Evolutionary conservation across 2,797 vertebrate species (phyloP).

Genomic region (Propithecus perrieri): DNA sequence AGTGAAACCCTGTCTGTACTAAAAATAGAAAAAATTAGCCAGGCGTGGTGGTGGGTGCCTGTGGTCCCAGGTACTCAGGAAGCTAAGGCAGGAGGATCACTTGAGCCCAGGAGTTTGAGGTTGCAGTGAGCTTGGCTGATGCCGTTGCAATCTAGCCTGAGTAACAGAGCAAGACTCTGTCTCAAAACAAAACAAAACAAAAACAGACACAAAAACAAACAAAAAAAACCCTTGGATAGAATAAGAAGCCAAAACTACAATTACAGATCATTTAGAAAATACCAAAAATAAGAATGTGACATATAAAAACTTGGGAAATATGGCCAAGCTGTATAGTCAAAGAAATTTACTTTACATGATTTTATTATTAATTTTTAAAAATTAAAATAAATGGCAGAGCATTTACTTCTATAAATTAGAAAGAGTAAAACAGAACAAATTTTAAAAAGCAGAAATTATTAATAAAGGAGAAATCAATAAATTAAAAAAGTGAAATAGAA

Average conservation of each 20-base stretch:
- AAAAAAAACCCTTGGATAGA: neutral
- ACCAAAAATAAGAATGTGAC: neutral
- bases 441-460: neutral
- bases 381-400: neutral
- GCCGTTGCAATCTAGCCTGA: too few species aligned
- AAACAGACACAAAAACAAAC: too few species aligned
- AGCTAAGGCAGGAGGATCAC: too few species aligned
- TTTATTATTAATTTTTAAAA: neutral
- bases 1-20: too few species aligned
- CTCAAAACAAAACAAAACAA: too few species aligned
- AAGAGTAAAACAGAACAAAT: neutral
- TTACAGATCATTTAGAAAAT: neutral
- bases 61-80: too few species aligned
- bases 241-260: neutral
- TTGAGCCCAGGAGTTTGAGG: too few species aligned
- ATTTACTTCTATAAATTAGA: neutral
- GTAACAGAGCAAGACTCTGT: too few species aligned
- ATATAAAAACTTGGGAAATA: neutral
- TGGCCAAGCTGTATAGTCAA: neutral
- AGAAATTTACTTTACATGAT: neutral
- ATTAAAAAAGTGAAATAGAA: neutral
- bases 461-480: constrained; percentile 4
- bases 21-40: too few species aligned
- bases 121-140: too few species aligned
- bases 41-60: too few species aligned